Evolutionary conservation across 2,797 vertebrate species (phyloP), one percentile per base, ranked within the genome.

Genomic region (Ibycter americanus): DNA sequence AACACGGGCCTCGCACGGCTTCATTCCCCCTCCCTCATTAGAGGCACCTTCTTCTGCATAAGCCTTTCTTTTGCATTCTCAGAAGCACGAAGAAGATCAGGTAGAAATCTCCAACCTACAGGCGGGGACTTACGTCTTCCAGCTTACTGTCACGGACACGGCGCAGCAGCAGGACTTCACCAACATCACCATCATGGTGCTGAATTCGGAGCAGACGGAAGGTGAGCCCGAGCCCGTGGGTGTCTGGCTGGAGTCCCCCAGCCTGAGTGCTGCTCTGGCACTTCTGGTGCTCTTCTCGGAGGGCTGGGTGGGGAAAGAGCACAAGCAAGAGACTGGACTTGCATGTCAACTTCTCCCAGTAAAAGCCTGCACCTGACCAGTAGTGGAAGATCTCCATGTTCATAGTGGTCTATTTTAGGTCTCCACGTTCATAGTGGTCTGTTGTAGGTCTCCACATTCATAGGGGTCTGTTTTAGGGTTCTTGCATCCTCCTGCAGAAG

Each of bases 61-160:
- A 92, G 29, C 29, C 46, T 94, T 87, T 96, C 72, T 62, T 94
- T 87, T 93, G 51, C 65, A 9, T 96, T 92, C 29, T 83, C 86
- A 99, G 99, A 98, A 97, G 96, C 97, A 97, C 0, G 17, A 3
- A 10, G 97, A 97, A 23, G 51, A 99, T 90, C 94, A 99, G 87
- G 97, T 99, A 38, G 71, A 96, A 4, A 98, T 99, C 49, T 99
- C 99, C 93, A 99, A 99, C 92, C 98, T 99, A 77, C 98, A 98
- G 15, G 97, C 97, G n/a, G 99, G 99, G n/a, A 81, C 96, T 44
- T 99, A 99, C 93, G 95, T 98, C 87, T 99, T 99, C 97, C 98
- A 98, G 90, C 97, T 99, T 95, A 99, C 98, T 0, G 98, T 99
- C 67, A 98, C 96, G 0, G 98, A 98, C 94, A 71, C 93, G 3